These are phyloP conservation scores for Cryptophagus acutangulus DNA, from an alignment of 2,888 invertebrate genomes.

Conservation along the genomic window DNA sequence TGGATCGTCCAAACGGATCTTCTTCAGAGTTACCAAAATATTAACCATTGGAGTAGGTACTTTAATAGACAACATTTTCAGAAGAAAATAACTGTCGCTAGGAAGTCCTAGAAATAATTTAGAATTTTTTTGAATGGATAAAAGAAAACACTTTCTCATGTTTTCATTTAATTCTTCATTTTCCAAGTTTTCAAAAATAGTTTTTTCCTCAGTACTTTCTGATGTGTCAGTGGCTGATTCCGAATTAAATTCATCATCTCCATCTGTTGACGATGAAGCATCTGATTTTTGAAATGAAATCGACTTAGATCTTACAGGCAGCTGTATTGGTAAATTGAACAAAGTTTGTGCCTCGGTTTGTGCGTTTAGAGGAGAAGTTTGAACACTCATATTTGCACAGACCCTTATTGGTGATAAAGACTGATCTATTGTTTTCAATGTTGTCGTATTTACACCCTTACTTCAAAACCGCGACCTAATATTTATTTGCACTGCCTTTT, in stretches of 20 bases:
- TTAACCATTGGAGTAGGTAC: neutral
- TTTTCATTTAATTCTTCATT: neutral
- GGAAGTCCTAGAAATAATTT: slow-evolving; percentile 1
- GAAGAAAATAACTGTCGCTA: neutral
- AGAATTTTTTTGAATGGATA: neutral
- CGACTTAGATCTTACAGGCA: neutral
- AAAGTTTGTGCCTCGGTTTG: too few species aligned
- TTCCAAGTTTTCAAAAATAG: neutral
- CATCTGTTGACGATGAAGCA: neutral
- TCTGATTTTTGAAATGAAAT: neutral
- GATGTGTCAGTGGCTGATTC: slow-evolving; percentile 2
- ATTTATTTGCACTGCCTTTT: neutral
- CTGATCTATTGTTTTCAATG: neutral
- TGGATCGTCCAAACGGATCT: slow-evolving; percentile 2
- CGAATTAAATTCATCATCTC: neutral
- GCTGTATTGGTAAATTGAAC: neutral
- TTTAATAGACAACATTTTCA: slow-evolving; percentile 1
- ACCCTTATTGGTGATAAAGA: neutral
- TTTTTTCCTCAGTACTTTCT: too few species aligned
- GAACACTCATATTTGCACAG: neutral
- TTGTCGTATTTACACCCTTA: neutral
- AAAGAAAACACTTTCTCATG: slow-evolving; percentile 1
- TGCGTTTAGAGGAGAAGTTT: neutral
- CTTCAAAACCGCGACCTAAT: neutral
- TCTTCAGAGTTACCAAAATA: slow-evolving; percentile 1